Conservation (phyloP, 2,888 invertebrate species). For the Lasius fuliginosus region DNA sequence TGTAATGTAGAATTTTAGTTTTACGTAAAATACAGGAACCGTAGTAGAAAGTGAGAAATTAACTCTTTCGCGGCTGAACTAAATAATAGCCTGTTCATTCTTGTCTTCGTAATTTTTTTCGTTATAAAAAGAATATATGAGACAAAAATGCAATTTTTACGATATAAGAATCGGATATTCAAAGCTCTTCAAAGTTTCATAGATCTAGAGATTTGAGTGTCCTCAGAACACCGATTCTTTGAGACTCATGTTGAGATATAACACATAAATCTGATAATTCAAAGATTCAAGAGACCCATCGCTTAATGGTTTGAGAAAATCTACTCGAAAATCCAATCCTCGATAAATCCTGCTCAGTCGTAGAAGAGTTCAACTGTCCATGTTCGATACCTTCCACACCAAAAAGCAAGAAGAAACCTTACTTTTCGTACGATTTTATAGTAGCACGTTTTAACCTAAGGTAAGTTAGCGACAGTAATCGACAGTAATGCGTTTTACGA, state of each 20-base stretch:
- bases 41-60: not conserved
- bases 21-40: not conserved
- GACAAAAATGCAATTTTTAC: not conserved
- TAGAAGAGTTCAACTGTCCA: not conserved
- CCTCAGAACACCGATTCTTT: not conserved
- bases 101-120: not conserved
- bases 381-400: constrained; percentile 20
- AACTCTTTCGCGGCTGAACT: constrained; percentile 22
- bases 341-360: constrained; percentile 5
- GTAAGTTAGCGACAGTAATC: constrained; percentile 35
- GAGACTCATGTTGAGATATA: not conserved
- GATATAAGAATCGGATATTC: not conserved
- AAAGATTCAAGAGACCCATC: not conserved
- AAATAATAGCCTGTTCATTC: not conserved
- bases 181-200: not conserved
- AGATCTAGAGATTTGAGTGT: not conserved
- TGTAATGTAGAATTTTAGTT: constrained; percentile 3
- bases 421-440: constrained; percentile 75
- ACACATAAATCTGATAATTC: not conserved
- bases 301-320: constrained; percentile 25
- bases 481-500: constrained; percentile 60
- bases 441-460: constrained; percentile 66
- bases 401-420: constrained; percentile 48
- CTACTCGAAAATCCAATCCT: constrained; percentile 13
- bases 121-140: not conserved